phyloP scores from a whole-genome alignment of 2,797 vertebrate species.

The Lacerta bilineata region DNA sequence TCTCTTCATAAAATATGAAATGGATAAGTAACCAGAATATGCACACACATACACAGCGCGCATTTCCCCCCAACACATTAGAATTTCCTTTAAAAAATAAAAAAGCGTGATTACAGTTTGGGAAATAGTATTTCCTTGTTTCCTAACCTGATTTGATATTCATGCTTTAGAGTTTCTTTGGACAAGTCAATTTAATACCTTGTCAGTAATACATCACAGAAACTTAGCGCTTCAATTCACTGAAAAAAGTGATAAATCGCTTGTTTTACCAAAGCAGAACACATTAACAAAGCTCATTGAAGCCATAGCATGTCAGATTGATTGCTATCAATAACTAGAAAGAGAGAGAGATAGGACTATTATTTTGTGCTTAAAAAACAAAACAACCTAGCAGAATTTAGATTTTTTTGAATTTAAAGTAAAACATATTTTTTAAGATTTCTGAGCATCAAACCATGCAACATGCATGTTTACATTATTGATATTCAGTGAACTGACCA shows the following conservation, averaged over 20 bases:
- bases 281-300: neutral
- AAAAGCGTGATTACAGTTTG: too few relatives aligned
- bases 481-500: neutral
- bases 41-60: too few relatives aligned
- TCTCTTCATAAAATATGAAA: slow-evolving; percentile 2
- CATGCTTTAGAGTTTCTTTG: neutral
- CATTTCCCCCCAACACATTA: neutral
- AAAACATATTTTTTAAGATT: neutral
- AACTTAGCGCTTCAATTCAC: neutral
- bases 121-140: neutral
- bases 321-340: neutral
- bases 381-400: neutral
- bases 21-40: neutral
- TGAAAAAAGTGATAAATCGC: neutral
- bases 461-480: neutral
- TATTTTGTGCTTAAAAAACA: neutral
- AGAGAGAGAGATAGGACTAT: neutral
- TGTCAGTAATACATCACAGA: slow-evolving; percentile 10
- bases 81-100: neutral
- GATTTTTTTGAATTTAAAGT: neutral
- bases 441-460: neutral
- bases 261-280: slow-evolving; percentile 5
- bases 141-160: neutral
- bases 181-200: slow-evolving; percentile 6
- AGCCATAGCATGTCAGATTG: neutral